phyloP scores from a whole-genome alignment of 2,113 vertebrate genomes.

The Globicephala melas region DNA sequence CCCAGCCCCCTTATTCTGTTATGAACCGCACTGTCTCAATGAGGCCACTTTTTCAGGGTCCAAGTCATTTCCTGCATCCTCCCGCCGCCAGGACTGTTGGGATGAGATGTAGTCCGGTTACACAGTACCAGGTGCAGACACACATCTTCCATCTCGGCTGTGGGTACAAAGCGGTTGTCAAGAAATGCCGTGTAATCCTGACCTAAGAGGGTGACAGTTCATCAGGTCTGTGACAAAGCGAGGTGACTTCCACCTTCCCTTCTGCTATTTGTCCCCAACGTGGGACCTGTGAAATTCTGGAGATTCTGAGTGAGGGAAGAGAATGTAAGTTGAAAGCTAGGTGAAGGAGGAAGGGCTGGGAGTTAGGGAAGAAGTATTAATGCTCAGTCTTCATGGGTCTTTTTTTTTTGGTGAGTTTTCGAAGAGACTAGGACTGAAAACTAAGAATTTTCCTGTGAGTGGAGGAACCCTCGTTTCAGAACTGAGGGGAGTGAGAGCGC shows the following conservation, averaged over 20 bases:
- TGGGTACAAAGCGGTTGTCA: slow-evolving; percentile 42
- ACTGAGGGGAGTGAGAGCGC: rapidly evolving
- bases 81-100: background rate
- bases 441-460: background rate
- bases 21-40: slow-evolving; percentile 70
- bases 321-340: background rate
- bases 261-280: background rate
- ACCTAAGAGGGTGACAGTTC: slow-evolving; percentile 48
- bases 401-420: background rate
- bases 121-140: background rate
- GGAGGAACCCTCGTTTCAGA: background rate
- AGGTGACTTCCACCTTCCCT: background rate
- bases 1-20: slow-evolving; percentile 67
- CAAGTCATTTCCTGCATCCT: slow-evolving; percentile 74
- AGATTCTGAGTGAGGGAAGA: background rate
- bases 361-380: background rate
- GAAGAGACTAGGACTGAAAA: background rate
- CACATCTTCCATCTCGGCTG: slow-evolving; percentile 62
- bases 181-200: slow-evolving; percentile 35
- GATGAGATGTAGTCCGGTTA: slow-evolving; percentile 41
- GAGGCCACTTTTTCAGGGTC: slow-evolving; percentile 73
- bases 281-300: background rate
- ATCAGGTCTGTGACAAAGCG: background rate
- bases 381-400: background rate
- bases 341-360: background rate